Base-by-base conservation (phyloP, 2,113 vertebrate species). In the Crypturellus undulatus region DNA sequence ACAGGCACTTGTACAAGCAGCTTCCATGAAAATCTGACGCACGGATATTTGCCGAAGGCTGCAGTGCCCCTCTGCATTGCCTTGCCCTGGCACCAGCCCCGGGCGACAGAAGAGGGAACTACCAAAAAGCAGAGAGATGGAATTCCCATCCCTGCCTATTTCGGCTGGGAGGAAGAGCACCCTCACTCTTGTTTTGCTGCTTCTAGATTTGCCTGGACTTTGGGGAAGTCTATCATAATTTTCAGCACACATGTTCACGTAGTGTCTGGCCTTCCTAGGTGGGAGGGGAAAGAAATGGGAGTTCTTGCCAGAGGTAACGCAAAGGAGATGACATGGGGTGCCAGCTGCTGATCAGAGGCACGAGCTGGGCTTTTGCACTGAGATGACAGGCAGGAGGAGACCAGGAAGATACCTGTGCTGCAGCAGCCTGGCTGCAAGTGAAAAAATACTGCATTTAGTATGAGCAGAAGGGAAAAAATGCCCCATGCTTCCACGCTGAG, bases 301-400 rank as follows among this genome's bases (percentile, higher is more conserved):
- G 22, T 45, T 58, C 40, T 18, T 40, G 51, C 30, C 12, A 1
- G 3, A 40, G 30, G 24, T 34, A 22, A 15, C 30, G 30, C 14
- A 5, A 9, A 16, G 62, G 30, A 24, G 21, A 9, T 8, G 38
- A 28, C 1, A 3, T 30, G 17, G 1, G 32, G 58, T 18, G 40
- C 18, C 19, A 2, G 51, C 47, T 63, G 54, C 6, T 2, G 9
- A 25, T 26, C 36, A 2, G 62, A 5, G 49, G 9, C 1, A 4
- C 28, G 30, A 18, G 28, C 54, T 56, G 13, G 54, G 15, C 54
- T 18, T 56, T 56, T 56, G 30, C 10, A 45, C 24, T 0, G 24
- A 6, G 30, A 49, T 4, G 58, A 56, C 54, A 30, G 22, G 47
- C 21, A 4, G 30, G 42, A 24, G 26, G n/a, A 11, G 15, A 30